Evolutionary conservation across 2,888 invertebrate species (phyloP).

Genomic region (Nymphalis c-album): DNA sequence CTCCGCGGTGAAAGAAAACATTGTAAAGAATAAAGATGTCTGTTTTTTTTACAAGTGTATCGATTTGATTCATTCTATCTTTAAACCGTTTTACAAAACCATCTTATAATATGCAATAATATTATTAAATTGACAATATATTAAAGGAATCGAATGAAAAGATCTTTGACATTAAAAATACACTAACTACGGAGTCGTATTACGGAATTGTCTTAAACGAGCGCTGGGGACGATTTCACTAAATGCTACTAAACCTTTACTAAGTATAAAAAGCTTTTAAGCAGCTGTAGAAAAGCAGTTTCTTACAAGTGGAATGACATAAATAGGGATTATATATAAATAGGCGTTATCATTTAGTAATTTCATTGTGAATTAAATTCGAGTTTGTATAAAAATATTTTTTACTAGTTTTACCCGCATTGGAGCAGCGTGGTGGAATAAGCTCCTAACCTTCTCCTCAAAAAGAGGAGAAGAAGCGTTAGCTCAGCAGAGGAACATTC

Average conservation of each 20-base stretch:
- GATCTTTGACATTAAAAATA: not conserved
- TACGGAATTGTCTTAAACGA: not conserved
- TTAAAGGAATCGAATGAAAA: not conserved
- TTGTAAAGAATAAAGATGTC: too few relatives aligned
- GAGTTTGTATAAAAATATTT: not conserved
- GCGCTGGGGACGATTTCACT: slow-evolving; percentile 4
- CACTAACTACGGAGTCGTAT: not conserved
- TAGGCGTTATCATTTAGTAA: not conserved
- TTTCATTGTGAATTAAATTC: not conserved
- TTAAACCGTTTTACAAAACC: too few relatives aligned
- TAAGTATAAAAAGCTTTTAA: slow-evolving; percentile 11
- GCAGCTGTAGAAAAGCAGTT: not conserved
- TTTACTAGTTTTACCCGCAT: too few relatives aligned
- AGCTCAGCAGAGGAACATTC: too few relatives aligned
- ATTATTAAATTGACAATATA: not conserved
- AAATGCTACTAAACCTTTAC: slow-evolving; percentile 7
- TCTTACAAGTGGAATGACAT: slow-evolving; percentile 3
- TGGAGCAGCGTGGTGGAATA: too few relatives aligned
- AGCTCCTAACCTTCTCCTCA: too few relatives aligned
- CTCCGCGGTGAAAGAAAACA: too few relatives aligned
- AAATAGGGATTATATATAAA: slow-evolving; percentile 3
- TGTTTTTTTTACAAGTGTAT: too few relatives aligned
- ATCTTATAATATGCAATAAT: not conserved
- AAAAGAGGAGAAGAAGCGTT: too few relatives aligned
- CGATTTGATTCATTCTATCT: too few relatives aligned